phyloP scores from a whole-genome alignment of 2,888 invertebrate genomes.

The Drosophila villosipedis region DNA sequence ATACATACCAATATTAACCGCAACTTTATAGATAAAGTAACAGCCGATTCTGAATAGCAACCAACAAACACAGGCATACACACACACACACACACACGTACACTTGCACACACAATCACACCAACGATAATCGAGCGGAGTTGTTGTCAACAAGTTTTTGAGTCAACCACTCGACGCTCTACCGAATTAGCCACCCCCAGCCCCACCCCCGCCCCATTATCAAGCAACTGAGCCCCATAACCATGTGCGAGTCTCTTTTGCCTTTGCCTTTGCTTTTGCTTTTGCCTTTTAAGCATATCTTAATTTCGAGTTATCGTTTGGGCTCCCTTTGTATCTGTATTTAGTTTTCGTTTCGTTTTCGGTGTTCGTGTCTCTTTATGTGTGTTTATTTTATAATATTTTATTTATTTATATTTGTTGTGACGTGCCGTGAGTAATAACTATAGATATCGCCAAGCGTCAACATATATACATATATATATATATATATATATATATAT shows the following conservation, averaged over 20 bases:
- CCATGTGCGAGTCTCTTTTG: conserved; percentile 65
- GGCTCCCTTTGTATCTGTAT: conserved; percentile 40
- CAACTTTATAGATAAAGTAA: conserved; percentile 74
- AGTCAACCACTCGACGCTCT: conserved; percentile 31
- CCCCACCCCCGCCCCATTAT: conserved; percentile 30
- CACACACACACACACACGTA: conserved; percentile 13
- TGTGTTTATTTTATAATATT: conserved; percentile 60
- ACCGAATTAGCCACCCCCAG: conserved; percentile 38
- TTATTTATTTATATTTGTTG: conserved; percentile 77
- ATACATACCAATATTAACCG: conserved; percentile 23
- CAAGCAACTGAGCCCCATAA: conserved; percentile 28
- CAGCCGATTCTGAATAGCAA: conserved; percentile 70
- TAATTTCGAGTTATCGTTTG: conserved; percentile 69
- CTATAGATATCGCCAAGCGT: conserved; percentile 62
- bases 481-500: conserved; percentile 5
- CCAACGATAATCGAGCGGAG: conserved; percentile 61
- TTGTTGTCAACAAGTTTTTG: conserved; percentile 79
- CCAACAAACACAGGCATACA: conserved; percentile 29
- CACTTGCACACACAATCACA: conserved; percentile 21
- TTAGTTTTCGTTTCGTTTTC: conserved; percentile 63
- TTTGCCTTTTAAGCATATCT: conserved; percentile 76
- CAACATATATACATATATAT: conserved; percentile 15
- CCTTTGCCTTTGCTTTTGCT: conserved; percentile 44
- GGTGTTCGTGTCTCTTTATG: conserved; percentile 10
- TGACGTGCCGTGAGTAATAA: conserved; percentile 82